Percentiles rank a stretch among this genome's conserved stretches.
Evolutionary conservation across 2,113 vertebrate species (phyloP).

Genomic region (Melanocharis versteri): DNA sequence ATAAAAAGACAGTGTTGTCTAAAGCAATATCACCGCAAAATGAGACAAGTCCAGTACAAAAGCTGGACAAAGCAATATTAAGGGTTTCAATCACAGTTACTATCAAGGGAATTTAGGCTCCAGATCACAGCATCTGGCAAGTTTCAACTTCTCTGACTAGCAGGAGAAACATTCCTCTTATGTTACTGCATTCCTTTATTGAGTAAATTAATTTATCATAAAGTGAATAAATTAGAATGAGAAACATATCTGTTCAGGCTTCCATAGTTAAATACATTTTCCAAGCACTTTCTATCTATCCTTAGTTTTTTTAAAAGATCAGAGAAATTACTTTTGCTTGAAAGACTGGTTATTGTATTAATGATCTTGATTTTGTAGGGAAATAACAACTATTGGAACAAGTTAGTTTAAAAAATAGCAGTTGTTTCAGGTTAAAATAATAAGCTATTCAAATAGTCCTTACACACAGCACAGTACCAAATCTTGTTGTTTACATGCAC

Average conservation of each 20-base stretch:
- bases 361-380: constrained; percentile 33
- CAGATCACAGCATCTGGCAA: constrained; percentile 91
- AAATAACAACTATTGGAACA: constrained; percentile 8
- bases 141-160: constrained; percentile 80
- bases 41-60: constrained; percentile 64
- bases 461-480: background rate
- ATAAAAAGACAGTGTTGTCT: constrained; percentile 60
- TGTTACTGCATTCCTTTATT: constrained; percentile 76
- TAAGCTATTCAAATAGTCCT: constrained; percentile 10
- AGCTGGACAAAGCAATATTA: constrained; percentile 73
- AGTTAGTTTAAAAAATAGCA: constrained; percentile 37
- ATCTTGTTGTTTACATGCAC: constrained; percentile 14
- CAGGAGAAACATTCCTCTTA: constrained; percentile 83
- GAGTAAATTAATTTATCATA: constrained; percentile 64
- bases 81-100: constrained; percentile 81
- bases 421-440: constrained; percentile 47
- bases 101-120: constrained; percentile 79
- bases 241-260: constrained; percentile 52
- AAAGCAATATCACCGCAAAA: constrained; percentile 61
- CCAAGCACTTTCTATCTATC: background rate
- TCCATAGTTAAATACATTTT: constrained; percentile 19
- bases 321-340: background rate
- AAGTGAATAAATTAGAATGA: constrained; percentile 59
- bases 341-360: background rate
- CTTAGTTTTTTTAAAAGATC: background rate